phyloP scores from a whole-genome alignment of 2,888 invertebrate genomes.

The Drosophila robusta region DNA sequence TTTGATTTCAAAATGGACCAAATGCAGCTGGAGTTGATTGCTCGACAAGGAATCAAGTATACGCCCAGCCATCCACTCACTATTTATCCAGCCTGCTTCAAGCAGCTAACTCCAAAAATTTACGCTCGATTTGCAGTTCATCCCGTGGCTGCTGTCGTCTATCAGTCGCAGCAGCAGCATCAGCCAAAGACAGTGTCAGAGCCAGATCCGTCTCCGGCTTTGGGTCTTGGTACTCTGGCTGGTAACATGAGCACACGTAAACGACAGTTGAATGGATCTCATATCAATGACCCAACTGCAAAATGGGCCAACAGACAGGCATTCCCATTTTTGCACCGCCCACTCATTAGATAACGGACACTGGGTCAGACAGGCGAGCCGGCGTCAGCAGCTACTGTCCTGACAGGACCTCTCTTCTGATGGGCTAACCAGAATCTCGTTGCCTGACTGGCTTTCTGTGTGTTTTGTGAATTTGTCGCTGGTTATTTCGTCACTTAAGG shows the following conservation, averaged over 20 bases:
- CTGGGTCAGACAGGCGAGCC: conserved; percentile 3
- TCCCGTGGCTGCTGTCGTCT: conserved; percentile 48
- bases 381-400: conserved; percentile 3
- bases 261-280: conserved; percentile 71
- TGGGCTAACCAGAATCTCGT: too few species aligned
- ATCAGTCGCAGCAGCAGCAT: conserved; percentile 46
- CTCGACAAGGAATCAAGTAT: conserved; percentile 64
- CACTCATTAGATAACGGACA: conserved; percentile 58
- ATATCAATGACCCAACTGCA: conserved; percentile 63
- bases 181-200: conserved; percentile 9
- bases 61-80: conserved; percentile 45
- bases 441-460: conserved; percentile 25
- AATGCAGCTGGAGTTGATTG: conserved; percentile 55
- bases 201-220: not conserved
- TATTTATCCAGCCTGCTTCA: conserved; percentile 61
- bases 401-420: conserved; percentile 30
- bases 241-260: conserved; percentile 34
- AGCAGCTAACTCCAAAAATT: conserved; percentile 61
- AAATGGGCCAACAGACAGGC: conserved; percentile 24
- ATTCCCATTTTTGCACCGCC: not conserved
- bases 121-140: conserved; percentile 77
- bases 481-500: conserved; percentile 67
- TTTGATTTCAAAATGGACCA: not conserved
- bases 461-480: conserved; percentile 42
- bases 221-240: not conserved